Evolutionary conservation across 2,797 vertebrate genomes (phyloP), one percentile per base, ranked within the genome.

Genomic region (Sciurus carolinensis): DNA sequence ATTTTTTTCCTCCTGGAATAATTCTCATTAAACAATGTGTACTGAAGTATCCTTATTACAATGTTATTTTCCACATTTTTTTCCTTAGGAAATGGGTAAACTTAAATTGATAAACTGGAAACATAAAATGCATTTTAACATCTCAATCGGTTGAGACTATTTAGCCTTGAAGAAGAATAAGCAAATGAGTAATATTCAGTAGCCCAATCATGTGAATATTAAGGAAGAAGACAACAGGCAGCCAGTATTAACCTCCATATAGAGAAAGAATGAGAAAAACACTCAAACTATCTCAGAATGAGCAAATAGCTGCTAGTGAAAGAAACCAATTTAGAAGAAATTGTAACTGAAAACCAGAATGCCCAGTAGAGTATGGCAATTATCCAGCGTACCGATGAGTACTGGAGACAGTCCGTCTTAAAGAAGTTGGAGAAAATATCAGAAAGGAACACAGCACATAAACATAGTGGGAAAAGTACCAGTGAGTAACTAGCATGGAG

Each of bases 221-320:
- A 90, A 87, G 39, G 50, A 96, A 11, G 28, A 87, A 20, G 52
- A 87, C 69, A 93, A 82, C 3, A 87, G 39, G 95, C 64, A 80
- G 18, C 4, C 84, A 39, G 39, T 92, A 92, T 84, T 94, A 59
- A 97, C 91, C 57, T 94, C 82, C 81, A 79, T 86, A 91, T n/a
- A 73, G 36, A 89, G 10, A 57, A 1, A 52, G 5, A 64, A 33
- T 62, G 64, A 86, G 18, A 89, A 64, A 85, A 67, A 54, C 39
- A 87, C 42, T 50, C 33, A 75, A 59, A 95, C 10, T 83, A 30
- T 50, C 87, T 90, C 13, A 85, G 47, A 91, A 79, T 92, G 33
- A 94, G 42, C 6, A 88, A 92, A 85, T 2, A 82, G 12, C 66
- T 88, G 30, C 39, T 67, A 86, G 73, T n/a, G 54, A 92, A 72